Percentiles rank a stretch among this genome's conserved stretches.
Evolutionary conservation across 2,113 vertebrate genomes (phyloP).

Genomic region (Bujurquina vittata): DNA sequence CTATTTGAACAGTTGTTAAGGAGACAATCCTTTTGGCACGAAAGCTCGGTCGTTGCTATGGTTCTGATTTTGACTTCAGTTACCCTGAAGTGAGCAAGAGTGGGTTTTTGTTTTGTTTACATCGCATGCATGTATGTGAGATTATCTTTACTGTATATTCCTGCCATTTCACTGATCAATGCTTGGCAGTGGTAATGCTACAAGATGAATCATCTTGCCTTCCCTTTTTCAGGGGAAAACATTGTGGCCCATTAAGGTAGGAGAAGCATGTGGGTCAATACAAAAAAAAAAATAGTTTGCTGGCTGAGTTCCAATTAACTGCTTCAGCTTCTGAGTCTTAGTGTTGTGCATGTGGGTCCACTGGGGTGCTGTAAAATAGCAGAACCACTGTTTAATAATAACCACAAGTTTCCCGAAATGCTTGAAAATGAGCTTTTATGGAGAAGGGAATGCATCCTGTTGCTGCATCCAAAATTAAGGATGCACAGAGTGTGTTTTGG

Average conservation of each 20-base stretch:
- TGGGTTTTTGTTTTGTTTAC: slow-evolving; percentile 4
- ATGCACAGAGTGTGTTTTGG: neutral
- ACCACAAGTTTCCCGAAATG: neutral
- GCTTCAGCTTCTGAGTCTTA: neutral
- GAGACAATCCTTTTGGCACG: neutral
- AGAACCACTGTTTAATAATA: neutral
- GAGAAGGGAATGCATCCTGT: too few species aligned
- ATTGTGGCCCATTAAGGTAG: neutral
- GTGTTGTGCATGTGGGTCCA: neutral
- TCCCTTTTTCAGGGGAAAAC: slow-evolving; percentile 9
- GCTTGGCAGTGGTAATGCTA: neutral
- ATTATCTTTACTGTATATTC: slow-evolving; percentile 7
- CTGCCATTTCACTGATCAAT: neutral
- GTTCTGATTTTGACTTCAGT: neutral
- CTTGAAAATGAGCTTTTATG: neutral
- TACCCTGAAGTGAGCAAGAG: neutral
- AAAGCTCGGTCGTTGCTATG: neutral
- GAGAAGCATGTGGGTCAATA: slow-evolving; percentile 6
- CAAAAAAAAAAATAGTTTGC: neutral
- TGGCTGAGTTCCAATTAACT: slow-evolving; percentile 11
- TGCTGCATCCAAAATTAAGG: too few species aligned
- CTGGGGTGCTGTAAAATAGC: neutral
- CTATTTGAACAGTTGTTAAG: neutral
- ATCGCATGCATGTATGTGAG: neutral
- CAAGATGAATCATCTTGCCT: neutral